Percentiles rank a stretch among this genome's conserved stretches.
Evolutionary conservation across 2,113 vertebrate genomes (phyloP).

Genomic region (Aphyosemion australe): DNA sequence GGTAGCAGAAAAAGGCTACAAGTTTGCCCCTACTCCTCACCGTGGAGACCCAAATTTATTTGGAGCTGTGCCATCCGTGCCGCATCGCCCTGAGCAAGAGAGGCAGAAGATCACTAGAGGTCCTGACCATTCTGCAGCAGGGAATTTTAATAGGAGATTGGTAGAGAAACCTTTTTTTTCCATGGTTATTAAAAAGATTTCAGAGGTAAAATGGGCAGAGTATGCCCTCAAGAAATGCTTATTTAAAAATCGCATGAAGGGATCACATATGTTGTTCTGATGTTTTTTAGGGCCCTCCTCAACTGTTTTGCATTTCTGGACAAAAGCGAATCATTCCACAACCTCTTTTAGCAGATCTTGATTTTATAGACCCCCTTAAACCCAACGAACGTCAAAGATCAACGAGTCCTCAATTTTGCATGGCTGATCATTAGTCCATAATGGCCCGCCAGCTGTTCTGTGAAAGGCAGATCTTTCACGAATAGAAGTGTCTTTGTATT

Average conservation of each 20-base stretch:
- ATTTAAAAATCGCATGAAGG: background rate
- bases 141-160: conserved; percentile 69
- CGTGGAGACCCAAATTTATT: conserved; percentile 61
- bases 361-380: conserved; percentile 25
- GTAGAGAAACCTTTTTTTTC: background rate
- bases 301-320: background rate
- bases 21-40: conserved; percentile 52
- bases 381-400: conserved; percentile 48
- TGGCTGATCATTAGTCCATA: conserved; percentile 74
- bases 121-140: conserved; percentile 31
- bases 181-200: conserved; percentile 15
- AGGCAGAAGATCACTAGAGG: conserved; percentile 57
- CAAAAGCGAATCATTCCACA: background rate
- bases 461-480: conserved; percentile 56
- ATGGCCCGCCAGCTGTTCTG: conserved; percentile 72
- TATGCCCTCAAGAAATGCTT: conserved; percentile 1
- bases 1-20: conserved; percentile 55
- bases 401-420: conserved; percentile 75
- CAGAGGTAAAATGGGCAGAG: conserved; percentile 1
- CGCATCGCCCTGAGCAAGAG: conserved; percentile 38
- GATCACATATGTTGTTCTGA: background rate
- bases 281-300: background rate
- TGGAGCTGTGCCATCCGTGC: conserved; percentile 50
- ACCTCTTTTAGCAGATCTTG: conserved; percentile 24
- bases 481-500: conserved; percentile 43